These are phyloP conservation scores for Apodemus agrarius DNA, from an alignment of 2,797 vertebrate species.

Conservation along the genomic window DNA sequence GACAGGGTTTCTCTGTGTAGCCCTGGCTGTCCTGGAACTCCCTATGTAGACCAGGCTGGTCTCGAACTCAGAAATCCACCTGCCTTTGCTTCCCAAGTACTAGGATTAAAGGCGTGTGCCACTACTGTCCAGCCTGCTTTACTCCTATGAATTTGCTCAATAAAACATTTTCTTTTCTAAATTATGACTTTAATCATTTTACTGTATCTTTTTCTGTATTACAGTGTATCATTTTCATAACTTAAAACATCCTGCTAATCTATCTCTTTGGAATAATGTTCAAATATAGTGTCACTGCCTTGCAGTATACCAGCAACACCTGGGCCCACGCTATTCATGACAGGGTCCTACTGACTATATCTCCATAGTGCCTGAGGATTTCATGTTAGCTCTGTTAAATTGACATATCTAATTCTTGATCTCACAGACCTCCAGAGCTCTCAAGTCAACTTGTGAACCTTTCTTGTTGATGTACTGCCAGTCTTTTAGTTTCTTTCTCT, in stretches of 20 bases:
- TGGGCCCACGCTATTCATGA: not conserved
- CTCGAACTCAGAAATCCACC: too few species aligned
- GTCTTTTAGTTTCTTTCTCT: not conserved
- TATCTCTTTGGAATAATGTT: not conserved
- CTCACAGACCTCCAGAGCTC: not conserved
- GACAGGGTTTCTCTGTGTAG: too few species aligned
- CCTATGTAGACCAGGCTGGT: too few species aligned
- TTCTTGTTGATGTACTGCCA: not conserved
- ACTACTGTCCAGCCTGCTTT: not conserved
- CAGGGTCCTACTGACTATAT: not conserved
- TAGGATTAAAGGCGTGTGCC: too few species aligned
- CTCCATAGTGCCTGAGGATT: not conserved
- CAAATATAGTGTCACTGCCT: not conserved
- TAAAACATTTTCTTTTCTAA: not conserved
- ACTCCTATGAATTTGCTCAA: not conserved
- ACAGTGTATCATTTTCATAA: not conserved
- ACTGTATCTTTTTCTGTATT: not conserved
- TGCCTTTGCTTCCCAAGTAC: too few species aligned
- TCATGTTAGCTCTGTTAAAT: not conserved
- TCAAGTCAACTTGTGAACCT: not conserved
- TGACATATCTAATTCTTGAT: not conserved
- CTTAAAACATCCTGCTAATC: not conserved
- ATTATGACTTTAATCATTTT: constrained; percentile 14
- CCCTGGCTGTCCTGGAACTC: too few species aligned
- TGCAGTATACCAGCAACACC: not conserved